Percentiles rank a stretch among this genome's conserved stretches.
Evolutionary conservation across 2,113 vertebrate genomes (phyloP).

Genomic region (Stercorarius parasiticus): DNA sequence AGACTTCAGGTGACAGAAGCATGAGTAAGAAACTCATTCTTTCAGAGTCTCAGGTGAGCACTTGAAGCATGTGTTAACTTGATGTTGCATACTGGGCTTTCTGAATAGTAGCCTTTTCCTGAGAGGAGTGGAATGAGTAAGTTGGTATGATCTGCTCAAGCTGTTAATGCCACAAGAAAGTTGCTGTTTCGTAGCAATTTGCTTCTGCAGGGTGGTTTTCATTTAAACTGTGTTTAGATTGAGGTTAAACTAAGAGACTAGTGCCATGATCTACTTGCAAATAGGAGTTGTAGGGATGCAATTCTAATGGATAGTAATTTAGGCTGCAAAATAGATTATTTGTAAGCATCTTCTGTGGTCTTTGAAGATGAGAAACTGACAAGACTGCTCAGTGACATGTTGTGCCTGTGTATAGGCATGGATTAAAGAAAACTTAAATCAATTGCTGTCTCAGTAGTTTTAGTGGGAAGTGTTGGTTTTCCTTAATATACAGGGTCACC

Average conservation of each 20-base stretch:
- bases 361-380: fast-evolving
- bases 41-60: not conserved
- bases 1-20: not conserved
- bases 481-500: not conserved
- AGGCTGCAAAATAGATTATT: not conserved
- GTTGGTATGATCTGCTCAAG: not conserved
- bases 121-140: not conserved
- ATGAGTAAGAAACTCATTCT: not conserved
- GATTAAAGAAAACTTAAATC: not conserved
- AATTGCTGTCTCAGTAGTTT: not conserved
- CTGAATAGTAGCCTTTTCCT: not conserved
- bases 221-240: not conserved
- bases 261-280: not conserved
- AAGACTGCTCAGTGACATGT: not conserved
- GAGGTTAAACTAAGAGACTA: not conserved
- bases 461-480: not conserved
- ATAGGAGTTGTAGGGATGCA: not conserved
- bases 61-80: not conserved
- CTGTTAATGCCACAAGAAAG: not conserved
- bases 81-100: not conserved
- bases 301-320: not conserved
- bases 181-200: not conserved
- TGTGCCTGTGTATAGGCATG: not conserved
- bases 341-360: not conserved
- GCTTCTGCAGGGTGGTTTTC: not conserved